phyloP scores from a whole-genome alignment of 1,140 invertebrate genomes.

The Bathynomus jamesi region DNA sequence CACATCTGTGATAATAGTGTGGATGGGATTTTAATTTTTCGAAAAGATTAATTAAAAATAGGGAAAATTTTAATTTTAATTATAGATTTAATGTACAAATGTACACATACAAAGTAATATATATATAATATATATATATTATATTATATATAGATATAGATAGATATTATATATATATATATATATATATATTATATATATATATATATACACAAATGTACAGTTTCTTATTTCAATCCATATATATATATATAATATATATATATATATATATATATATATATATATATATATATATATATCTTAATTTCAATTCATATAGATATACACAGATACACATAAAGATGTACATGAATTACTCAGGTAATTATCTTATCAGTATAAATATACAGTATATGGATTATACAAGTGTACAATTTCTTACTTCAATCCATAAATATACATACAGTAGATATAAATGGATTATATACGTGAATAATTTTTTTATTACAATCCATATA shows the following conservation, averaged over 20 bases:
- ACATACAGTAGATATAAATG: too few species aligned
- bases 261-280: neutral
- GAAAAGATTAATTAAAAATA: too few species aligned
- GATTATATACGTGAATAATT: too few species aligned
- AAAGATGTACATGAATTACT: neutral
- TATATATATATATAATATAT: neutral
- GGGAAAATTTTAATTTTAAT: too few species aligned
- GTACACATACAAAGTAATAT: neutral
- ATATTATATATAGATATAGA: neutral
- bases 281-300: neutral
- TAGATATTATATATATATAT: neutral
- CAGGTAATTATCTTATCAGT: too few species aligned
- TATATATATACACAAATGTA: neutral
- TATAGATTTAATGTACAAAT: neutral
- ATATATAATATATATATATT: neutral
- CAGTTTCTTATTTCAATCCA: neutral
- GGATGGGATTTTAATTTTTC: too few species aligned
- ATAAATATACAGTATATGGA: too few species aligned
- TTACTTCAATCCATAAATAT: too few species aligned
- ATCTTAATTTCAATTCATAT: neutral
- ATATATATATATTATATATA: neutral
- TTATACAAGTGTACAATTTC: too few species aligned
- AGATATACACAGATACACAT: neutral
- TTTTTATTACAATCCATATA: too few species aligned
- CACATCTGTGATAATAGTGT: too few species aligned